These are phyloP conservation scores for Phragmatobia fuliginosa DNA, from an alignment of 2,888 invertebrate genomes.

Conservation along the genomic window DNA sequence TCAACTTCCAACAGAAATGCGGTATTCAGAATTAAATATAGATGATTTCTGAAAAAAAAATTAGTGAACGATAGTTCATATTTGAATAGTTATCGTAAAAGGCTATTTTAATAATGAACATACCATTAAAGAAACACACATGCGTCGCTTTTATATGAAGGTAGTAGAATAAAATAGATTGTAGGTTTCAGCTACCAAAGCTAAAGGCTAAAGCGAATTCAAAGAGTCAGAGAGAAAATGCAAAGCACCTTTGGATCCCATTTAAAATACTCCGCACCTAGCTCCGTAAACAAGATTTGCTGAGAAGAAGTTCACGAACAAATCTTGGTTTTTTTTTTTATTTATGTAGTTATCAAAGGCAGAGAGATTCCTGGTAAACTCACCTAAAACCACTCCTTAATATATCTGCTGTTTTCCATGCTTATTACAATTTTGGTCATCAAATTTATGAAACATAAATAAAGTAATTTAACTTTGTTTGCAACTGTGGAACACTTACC, in stretches of 20 bases:
- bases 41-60: too few species aligned
- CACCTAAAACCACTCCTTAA: not conserved
- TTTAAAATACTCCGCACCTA: constrained; percentile 9
- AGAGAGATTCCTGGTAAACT: not conserved
- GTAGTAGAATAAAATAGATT: not conserved
- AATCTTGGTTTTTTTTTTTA: not conserved
- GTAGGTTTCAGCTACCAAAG: not conserved
- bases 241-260: constrained; percentile 9
- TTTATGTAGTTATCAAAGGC: not conserved
- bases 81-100: not conserved
- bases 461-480: not conserved
- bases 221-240: constrained; percentile 1
- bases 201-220: constrained; percentile 11
- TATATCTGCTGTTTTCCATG: not conserved
- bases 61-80: not conserved
- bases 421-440: not conserved
- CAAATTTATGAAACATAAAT: too few species aligned
- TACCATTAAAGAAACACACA: not conserved
- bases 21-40: too few species aligned
- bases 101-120: not conserved
- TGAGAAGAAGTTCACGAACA: not conserved
- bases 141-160: not conserved
- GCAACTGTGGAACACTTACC: not conserved
- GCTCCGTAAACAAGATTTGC: not conserved
- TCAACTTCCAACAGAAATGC: not conserved